Base-by-base conservation (phyloP, 1,140 invertebrate genomes). In the Lepidotrigona ventralis region DNA sequence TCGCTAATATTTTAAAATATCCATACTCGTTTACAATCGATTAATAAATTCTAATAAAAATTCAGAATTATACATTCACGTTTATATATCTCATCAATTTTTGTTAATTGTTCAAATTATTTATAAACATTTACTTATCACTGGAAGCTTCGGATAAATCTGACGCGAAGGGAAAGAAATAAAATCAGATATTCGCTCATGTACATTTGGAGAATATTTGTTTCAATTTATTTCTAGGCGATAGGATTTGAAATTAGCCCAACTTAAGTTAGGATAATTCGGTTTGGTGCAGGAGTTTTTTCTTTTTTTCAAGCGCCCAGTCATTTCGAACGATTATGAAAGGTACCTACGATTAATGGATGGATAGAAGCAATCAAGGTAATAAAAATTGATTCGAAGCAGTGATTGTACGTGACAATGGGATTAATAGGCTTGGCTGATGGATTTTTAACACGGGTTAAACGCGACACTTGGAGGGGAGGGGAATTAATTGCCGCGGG, bases 381-480 rank as follows among this genome's bases (percentile, higher is more conserved):
- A 66, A 74, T 81, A 81, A 81, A 81, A 74, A 74, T 81, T 54
- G 70, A 54, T 74, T 81, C 63, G 33, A 9, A 14, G 33, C 60
- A 68, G 71, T 26, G 79, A 81, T 75, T 80, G 56, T 56, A 39
- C 9, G 39, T 15, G 39, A 58, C 68, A 72, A 51, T 80, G 23
- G 19, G 21, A 80, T 60, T 80, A 80, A 72, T 80, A 56, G 78
- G 9, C 4, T 0, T 26, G 9, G 39, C 12, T 71, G 69, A 80
- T 80, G 69, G 78, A 72, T 72, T 63, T 72, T 72, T 72, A 72
- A 63, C 68, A 23, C 69, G 39, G 39, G 39, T 80, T 72, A 80
- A 73, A 60, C n/a, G 54, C 39, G 56, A 80, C 33, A 53, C 33
- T 72, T 80, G 26, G 70, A 64, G 26, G 56, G 21, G 26, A 46